These are phyloP conservation scores for Nerophis lumbriciformis DNA, from an alignment of 2,113 vertebrate genomes.

Conservation along the genomic window DNA sequence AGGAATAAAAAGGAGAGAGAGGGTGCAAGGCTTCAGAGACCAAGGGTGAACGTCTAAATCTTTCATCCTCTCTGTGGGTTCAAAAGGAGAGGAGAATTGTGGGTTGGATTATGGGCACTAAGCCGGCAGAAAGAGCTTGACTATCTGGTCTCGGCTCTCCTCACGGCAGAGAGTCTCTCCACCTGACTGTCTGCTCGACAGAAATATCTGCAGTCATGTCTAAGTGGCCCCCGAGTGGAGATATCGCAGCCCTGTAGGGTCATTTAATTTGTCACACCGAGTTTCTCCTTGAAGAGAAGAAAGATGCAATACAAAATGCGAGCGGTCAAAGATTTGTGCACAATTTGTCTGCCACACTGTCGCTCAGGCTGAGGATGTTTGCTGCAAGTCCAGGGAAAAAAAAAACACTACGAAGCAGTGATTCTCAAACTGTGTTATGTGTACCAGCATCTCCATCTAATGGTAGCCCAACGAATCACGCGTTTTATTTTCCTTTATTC, in stretches of 20 bases:
- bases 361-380: constrained; percentile 43
- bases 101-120: constrained; percentile 64
- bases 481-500: no score
- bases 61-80: constrained; percentile 65
- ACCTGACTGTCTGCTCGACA: constrained; percentile 36
- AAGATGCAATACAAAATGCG: not conserved
- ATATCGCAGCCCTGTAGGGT: constrained; percentile 24
- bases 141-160: constrained; percentile 42
- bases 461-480: no score
- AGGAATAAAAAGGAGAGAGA: constrained; percentile 12
- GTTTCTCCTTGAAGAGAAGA: constrained; percentile 22
- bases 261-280: constrained; percentile 49
- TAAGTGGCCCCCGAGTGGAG: constrained; percentile 34
- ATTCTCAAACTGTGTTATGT: no score
- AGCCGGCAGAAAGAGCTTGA: constrained; percentile 52
- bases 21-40: constrained; percentile 52
- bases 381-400: constrained; percentile 46
- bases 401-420: constrained; percentile 64
- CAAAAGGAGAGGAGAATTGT: constrained; percentile 60
- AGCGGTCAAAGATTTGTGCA: constrained; percentile 6
- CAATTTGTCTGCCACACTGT: not conserved
- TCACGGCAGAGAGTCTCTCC: constrained; percentile 26
- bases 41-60: constrained; percentile 66
- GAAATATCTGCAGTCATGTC: constrained; percentile 33
- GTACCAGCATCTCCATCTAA: no score